phyloP scores from a whole-genome alignment of 2,113 vertebrate genomes.

The Pyrgilauda ruficollis region DNA sequence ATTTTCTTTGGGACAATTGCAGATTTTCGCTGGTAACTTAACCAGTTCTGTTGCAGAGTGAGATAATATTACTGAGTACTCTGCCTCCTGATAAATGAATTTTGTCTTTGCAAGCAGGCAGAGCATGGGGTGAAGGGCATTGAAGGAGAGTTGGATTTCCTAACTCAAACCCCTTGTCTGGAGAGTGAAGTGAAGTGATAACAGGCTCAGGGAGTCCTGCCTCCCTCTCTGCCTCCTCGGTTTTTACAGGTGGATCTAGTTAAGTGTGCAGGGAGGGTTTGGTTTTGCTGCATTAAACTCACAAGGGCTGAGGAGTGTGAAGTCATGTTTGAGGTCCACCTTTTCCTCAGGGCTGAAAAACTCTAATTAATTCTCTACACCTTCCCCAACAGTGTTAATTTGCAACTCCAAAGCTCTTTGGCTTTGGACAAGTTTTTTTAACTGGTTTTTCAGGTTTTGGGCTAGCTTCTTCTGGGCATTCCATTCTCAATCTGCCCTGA shows the following conservation, averaged over 20 bases:
- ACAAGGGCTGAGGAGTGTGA: background rate
- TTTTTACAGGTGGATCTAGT: background rate
- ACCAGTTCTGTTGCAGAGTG: background rate
- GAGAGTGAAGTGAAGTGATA: background rate
- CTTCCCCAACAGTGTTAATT: background rate
- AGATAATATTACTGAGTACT: background rate
- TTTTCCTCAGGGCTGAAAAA: background rate
- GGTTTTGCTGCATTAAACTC: background rate
- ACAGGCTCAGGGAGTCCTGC: background rate
- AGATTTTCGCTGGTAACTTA: background rate
- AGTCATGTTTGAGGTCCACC: background rate
- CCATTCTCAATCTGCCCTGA: background rate
- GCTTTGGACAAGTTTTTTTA: background rate
- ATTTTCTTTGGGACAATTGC: background rate
- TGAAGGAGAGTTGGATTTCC: background rate
- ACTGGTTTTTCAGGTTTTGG: background rate
- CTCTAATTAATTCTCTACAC: background rate
- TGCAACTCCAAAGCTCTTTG: background rate
- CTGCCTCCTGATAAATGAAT: background rate
- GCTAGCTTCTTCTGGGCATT: background rate
- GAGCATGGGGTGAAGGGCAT: background rate
- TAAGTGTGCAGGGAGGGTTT: background rate
- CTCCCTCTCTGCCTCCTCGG: background rate
- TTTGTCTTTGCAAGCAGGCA: background rate
- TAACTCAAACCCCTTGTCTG: background rate